These are phyloP conservation scores for Tachyglossus aculeatus DNA, from an alignment of 2,797 vertebrate genomes.

Conservation along the genomic window DNA sequence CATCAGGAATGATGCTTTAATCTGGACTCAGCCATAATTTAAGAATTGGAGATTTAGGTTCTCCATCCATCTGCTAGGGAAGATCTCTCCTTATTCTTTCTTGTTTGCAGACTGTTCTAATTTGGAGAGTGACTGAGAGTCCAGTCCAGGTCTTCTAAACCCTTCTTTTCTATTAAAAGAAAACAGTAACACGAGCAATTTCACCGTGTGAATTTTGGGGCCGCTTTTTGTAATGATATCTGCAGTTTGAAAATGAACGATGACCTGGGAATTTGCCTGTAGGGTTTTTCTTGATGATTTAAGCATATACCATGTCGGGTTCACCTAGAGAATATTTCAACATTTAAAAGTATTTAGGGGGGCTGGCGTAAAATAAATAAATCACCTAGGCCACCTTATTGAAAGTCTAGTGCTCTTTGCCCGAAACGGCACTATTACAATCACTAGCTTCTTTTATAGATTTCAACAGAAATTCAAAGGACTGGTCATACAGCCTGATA, in stretches of 20 bases:
- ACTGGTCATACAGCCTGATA: conserved; percentile 3
- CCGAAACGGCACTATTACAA: neutral
- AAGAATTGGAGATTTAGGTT: conserved; percentile 3
- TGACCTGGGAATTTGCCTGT: neutral
- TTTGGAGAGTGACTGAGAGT: conserved; percentile 13
- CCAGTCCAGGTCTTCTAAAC: conserved; percentile 5
- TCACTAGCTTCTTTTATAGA: neutral
- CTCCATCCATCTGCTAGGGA: conserved; percentile 23
- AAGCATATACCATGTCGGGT: neutral
- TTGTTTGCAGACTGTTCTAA: conserved; percentile 29
- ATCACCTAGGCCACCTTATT: neutral
- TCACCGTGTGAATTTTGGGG: neutral
- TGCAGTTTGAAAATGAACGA: conserved; percentile 17
- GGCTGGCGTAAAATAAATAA: conserved; percentile 11
- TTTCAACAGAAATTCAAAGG: neutral
- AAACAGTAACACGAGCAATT: no score
- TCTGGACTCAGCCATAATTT: conserved; percentile 44
- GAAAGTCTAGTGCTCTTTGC: neutral
- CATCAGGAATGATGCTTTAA: conserved; percentile 33
- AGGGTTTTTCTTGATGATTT: neutral
- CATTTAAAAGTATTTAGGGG: conserved; percentile 1
- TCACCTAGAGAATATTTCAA: neutral
- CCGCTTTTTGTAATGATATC: conserved; percentile 15
- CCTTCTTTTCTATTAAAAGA: no score
- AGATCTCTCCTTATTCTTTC: conserved; percentile 15